These are phyloP conservation scores for Laterallus jamaicensis DNA, from an alignment of 2,113 vertebrate genomes.

Conservation along the genomic window DNA sequence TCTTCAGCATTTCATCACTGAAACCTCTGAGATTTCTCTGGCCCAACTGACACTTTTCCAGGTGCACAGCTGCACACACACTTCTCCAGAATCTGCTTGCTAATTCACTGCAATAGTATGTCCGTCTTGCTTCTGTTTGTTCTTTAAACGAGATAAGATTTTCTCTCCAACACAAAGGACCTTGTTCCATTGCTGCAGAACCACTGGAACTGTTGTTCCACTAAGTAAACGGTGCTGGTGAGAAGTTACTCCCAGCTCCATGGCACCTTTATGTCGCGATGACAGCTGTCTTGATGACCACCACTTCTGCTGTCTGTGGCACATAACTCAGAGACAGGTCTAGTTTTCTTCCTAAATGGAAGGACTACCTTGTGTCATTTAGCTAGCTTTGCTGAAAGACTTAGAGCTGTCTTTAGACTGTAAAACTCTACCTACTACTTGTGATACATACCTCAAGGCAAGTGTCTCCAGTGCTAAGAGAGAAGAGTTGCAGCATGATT, in stretches of 20 bases:
- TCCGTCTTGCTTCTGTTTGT: neutral
- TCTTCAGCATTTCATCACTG: neutral
- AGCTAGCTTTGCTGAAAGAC: neutral
- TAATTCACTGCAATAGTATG: neutral
- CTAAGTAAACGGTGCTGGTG: neutral
- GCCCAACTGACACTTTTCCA: neutral
- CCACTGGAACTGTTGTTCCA: neutral
- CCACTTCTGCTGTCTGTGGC: neutral
- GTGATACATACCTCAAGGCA: neutral
- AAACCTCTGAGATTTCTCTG: neutral
- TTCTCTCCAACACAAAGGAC: neutral
- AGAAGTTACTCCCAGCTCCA: neutral
- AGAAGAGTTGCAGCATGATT: neutral
- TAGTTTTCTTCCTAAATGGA: neutral
- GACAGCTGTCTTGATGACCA: rapidly evolving
- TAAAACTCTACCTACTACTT: neutral
- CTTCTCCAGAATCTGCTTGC: neutral
- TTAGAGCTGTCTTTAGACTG: neutral
- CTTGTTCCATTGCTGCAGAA: neutral
- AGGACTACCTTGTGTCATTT: neutral
- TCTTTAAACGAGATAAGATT: neutral
- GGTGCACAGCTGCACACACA: neutral
- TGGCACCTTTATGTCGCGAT: rapidly evolving
- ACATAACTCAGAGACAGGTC: rapidly evolving
- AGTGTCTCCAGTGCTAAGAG: neutral